Percentiles rank a stretch among this genome's conserved stretches.
Evolutionary conservation across 2,113 vertebrate species (phyloP).

Genomic region (Saguinus imperator): DNA sequence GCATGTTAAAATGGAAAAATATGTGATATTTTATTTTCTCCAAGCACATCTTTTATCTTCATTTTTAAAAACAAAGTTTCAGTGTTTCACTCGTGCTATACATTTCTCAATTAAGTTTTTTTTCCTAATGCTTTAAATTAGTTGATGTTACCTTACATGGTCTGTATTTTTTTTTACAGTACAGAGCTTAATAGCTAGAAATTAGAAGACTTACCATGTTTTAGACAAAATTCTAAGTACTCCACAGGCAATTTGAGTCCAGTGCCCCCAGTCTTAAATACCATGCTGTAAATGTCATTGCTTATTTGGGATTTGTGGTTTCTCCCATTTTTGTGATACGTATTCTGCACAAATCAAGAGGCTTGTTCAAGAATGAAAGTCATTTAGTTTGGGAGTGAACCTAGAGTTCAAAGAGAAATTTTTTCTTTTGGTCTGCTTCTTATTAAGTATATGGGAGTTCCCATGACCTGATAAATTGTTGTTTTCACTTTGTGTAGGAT

Average conservation of each 20-base stretch:
- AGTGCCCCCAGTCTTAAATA: background rate
- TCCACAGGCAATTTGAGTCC: background rate
- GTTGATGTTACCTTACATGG: background rate
- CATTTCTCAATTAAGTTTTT: background rate
- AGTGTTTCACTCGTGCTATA: background rate
- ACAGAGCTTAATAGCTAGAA: background rate
- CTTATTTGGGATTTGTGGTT: background rate
- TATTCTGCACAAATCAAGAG: background rate
- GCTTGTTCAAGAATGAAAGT: background rate
- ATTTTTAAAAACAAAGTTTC: background rate
- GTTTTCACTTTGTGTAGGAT: background rate
- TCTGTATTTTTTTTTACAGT: background rate
- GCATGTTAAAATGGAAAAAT: background rate
- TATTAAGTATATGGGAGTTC: background rate
- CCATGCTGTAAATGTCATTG: background rate
- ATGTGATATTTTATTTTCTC: background rate
- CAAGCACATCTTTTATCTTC: background rate
- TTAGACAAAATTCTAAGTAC: background rate
- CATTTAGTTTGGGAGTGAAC: background rate
- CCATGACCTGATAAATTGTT: background rate
- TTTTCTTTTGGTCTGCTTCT: background rate
- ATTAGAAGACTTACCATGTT: background rate
- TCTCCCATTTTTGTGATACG: background rate
- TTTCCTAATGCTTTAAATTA: background rate
- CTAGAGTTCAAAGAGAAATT: background rate